phyloP scores from a whole-genome alignment of 2,888 invertebrate genomes.

The Rhyacophila evoluta region DNA sequence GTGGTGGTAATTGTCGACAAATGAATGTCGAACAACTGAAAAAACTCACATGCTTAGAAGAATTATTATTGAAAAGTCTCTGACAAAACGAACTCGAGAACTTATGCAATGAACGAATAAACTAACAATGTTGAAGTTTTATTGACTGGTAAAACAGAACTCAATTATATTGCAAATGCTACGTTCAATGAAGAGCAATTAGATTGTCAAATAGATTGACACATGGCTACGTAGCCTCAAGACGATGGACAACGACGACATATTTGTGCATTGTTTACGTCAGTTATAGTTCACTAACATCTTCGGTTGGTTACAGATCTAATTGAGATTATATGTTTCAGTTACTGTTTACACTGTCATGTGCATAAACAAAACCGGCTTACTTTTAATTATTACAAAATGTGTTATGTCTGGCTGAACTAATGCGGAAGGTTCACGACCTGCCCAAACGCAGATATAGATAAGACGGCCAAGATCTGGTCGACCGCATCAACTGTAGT shows the following conservation, averaged over 20 bases:
- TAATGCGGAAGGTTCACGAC: too few relatives aligned
- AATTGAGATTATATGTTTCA: too few relatives aligned
- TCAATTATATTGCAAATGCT: neutral
- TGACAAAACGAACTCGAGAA: neutral
- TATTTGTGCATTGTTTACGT: too few relatives aligned
- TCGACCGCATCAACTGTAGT: too few relatives aligned
- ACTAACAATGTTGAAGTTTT: neutral
- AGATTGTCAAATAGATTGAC: neutral
- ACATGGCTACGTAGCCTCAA: neutral
- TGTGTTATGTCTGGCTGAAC: too few relatives aligned
- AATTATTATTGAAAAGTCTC: neutral
- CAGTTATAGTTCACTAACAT: too few relatives aligned
- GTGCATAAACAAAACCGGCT: too few relatives aligned
- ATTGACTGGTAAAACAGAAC: neutral
- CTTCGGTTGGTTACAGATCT: too few relatives aligned
- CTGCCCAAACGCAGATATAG: too few relatives aligned
- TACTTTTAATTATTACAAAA: too few relatives aligned
- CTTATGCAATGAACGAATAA: neutral
- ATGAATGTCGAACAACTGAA: neutral
- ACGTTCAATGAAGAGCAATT: neutral
- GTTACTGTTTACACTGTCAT: too few relatives aligned
- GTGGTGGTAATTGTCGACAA: neutral
- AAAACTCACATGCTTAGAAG: slow-evolving; percentile 3
- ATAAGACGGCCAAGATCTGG: too few relatives aligned
- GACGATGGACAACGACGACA: neutral